Conservation (phyloP, 2,888 invertebrate genomes). For the Synanthedon formicaeformis region DNA sequence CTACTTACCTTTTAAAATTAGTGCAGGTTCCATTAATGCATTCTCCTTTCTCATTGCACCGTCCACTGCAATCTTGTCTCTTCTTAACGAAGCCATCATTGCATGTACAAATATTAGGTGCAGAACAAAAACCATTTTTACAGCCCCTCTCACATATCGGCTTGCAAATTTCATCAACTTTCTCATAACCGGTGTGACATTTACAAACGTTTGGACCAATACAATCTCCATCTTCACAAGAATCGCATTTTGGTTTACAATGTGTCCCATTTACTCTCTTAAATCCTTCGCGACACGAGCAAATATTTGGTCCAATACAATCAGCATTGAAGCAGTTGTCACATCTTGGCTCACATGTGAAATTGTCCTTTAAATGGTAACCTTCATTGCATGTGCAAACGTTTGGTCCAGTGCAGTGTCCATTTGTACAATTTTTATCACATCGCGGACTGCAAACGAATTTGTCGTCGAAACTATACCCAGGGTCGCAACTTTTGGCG, state of each 20-base stretch:
- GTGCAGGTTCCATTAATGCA: background rate
- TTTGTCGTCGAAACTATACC: conserved; percentile 19
- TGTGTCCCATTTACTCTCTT: conserved; percentile 2
- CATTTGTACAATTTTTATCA: conserved; percentile 9
- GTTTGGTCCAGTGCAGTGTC: conserved; percentile 10
- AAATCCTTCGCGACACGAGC: conserved; percentile 7
- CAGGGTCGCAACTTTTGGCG: conserved; percentile 22
- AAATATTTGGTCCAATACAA: conserved; percentile 21
- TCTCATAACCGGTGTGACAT: conserved; percentile 66
- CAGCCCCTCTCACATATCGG: conserved; percentile 27
- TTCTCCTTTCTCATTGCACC: background rate
- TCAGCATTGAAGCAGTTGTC: conserved; percentile 1
- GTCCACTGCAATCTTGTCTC: background rate
- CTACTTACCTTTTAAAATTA: background rate
- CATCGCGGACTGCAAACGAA: conserved; percentile 18
- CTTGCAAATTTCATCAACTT: conserved; percentile 17
- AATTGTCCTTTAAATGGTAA: conserved; percentile 1
- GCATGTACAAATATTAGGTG: conserved; percentile 50
- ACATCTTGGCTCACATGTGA: conserved; percentile 4
- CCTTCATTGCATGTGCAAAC: conserved; percentile 5
- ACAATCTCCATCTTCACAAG: conserved; percentile 68
- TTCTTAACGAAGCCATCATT: background rate
- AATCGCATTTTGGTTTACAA: conserved; percentile 19
- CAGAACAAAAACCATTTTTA: conserved; percentile 29
- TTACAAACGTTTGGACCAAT: conserved; percentile 64